These are phyloP conservation scores for Coregonus clupeaformis DNA, from an alignment of 2,113 vertebrate species.

Conservation along the genomic window DNA sequence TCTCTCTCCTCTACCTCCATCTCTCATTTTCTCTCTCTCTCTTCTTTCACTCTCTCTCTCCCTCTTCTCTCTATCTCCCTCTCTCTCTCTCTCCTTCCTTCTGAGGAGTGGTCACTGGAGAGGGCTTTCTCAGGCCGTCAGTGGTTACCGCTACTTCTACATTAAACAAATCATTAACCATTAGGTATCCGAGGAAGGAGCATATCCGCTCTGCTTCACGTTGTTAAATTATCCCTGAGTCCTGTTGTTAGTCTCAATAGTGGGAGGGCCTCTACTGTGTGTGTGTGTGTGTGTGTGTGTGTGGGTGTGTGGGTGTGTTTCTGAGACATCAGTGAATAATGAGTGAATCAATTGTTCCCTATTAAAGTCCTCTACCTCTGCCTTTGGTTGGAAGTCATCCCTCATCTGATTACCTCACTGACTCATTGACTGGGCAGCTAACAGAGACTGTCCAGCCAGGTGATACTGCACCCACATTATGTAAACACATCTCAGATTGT, in stretches of 20 bases:
- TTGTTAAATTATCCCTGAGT: constrained; percentile 37
- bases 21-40: not conserved
- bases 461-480: too few relatives aligned
- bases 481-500: too few relatives aligned
- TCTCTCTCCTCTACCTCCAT: not conserved
- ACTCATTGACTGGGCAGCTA: too few relatives aligned
- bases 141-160: constrained; percentile 62
- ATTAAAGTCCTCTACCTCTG: too few relatives aligned
- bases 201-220: constrained; percentile 45
- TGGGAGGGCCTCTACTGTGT: constrained; percentile 4
- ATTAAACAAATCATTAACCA: constrained; percentile 75
- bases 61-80: not conserved
- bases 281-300: not conserved
- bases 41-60: not conserved
- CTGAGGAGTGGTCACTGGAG: constrained; percentile 57
- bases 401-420: too few relatives aligned
- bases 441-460: too few relatives aligned
- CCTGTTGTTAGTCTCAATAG: constrained; percentile 30
- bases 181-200: constrained; percentile 54
- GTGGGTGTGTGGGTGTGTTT: too few relatives aligned
- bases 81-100: constrained; percentile 3
- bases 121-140: constrained; percentile 59
- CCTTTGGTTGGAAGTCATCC: too few relatives aligned
- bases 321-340: too few relatives aligned
- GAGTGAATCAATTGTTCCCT: too few relatives aligned